Base-by-base conservation (phyloP, 2,797 vertebrate species). In the Sebastiscus tertius region DNA sequence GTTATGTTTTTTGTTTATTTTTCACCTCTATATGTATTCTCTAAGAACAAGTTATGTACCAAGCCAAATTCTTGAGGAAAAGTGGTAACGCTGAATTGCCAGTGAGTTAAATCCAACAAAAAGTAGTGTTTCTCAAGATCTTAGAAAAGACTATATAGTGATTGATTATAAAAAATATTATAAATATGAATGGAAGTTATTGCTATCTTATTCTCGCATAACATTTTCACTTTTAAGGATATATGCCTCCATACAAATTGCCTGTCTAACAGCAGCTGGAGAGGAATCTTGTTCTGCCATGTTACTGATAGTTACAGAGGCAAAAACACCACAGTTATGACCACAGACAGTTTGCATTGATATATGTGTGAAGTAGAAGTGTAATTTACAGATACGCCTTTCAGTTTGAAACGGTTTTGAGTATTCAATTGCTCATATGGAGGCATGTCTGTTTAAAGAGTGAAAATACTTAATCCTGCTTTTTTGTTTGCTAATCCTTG, bases 381-480 rank as follows among this genome's bases (percentile, higher is more conserved):
- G 36, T 74, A 59, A 79, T 77, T 68, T 72, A 55, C 34, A 79
- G 12, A 58, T 52, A 24, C 69, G 16, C 24, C 59, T 67, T 75
- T 65, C 29, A 46, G 27, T 80, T 81, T 55, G 34, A 65, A 75
- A 74, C 29, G 1, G 36, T 65, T 68, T 67, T 67, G 42, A 71
- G 16, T 52, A 27, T 74, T 70, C 27, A 27, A 3, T 20, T 49
- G 42, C 63, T 79, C 62, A 64, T 54, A 55, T 80, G 82, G 76
- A 85, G 84, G 84, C 69, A 80, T 82, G 64, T 80, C 36, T 75
- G 27, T 78, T 81, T 72, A 66, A 86, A 78, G 92, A 87, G 93
- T 92, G 90, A 92, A 94, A 95, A 65, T 80, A 95, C 73, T 79
- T 87, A 93, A 94, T 95, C 93, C 89, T 93, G 20, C 31, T 39